Conservation (phyloP, 2,113 vertebrate genomes). For the Nycticorax nycticorax region DNA sequence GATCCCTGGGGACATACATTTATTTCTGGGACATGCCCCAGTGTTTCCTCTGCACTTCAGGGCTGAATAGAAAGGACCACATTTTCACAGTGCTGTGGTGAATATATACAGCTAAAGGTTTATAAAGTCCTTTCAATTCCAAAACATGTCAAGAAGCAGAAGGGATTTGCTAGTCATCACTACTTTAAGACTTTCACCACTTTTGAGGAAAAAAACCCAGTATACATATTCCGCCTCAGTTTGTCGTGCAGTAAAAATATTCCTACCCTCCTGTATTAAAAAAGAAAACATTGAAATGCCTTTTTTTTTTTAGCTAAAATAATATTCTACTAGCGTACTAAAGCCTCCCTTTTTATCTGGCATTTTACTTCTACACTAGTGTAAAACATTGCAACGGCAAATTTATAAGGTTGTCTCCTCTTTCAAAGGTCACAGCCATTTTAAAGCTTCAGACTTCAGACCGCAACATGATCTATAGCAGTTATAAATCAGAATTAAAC, state of each 20-base stretch:
- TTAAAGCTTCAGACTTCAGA: conserved; percentile 39
- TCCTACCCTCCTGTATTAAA: neutral
- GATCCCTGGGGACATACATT: neutral
- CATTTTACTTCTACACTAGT: neutral
- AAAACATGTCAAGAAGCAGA: neutral
- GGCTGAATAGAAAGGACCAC: neutral
- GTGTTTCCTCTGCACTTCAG: neutral
- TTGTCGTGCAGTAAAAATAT: neutral
- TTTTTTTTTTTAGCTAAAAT: neutral
- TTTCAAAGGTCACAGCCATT: conserved; percentile 65
- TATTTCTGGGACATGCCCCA: neutral
- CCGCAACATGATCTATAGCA: conserved; percentile 15
- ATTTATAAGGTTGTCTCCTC: conserved; percentile 26
- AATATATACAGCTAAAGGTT: neutral
- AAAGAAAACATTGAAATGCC: neutral
- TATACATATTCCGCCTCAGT: neutral
- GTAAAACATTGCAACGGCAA: conserved; percentile 3
- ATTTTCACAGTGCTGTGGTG: neutral
- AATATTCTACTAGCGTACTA: neutral
- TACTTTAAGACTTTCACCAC: neutral
- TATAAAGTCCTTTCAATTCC: neutral
- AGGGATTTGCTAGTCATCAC: neutral
- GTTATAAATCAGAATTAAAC: conserved; percentile 20
- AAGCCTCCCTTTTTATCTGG: neutral
- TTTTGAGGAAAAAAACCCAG: neutral